phyloP scores from a whole-genome alignment of 2,113 vertebrate species.

The Microcebus griseorufus region DNA sequence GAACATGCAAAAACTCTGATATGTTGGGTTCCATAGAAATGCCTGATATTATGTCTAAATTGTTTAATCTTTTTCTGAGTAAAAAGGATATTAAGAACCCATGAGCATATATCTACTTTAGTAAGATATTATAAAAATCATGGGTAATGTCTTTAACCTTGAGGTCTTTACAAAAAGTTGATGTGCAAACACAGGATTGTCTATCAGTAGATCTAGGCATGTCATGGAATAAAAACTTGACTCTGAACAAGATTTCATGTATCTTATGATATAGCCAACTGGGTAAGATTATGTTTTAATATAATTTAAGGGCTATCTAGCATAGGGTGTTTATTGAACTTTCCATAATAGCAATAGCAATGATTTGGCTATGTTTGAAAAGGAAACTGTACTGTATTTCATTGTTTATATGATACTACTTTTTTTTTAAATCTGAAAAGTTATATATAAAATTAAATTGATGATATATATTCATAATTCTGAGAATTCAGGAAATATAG shows the following conservation, averaged over 20 bases:
- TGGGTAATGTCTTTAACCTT: slow-evolving; percentile 26
- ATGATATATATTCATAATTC: background rate
- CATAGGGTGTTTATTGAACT: background rate
- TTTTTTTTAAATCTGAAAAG: slow-evolving; percentile 35
- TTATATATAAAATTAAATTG: background rate
- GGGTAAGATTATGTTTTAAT: slow-evolving; percentile 27
- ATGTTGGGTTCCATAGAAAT: background rate
- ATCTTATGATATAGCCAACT: background rate
- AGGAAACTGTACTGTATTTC: background rate
- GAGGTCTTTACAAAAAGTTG: background rate
- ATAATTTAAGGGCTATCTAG: background rate
- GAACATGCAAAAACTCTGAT: background rate
- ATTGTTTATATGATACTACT: background rate
- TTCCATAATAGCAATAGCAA: background rate
- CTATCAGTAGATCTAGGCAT: background rate
- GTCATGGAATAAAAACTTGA: background rate
- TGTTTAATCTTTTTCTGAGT: background rate
- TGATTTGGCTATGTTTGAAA: background rate
- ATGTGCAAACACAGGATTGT: background rate
- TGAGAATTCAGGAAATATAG: background rate
- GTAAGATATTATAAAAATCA: slow-evolving; percentile 8
- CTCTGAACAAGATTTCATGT: background rate
- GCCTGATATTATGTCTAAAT: background rate
- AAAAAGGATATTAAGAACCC: background rate
- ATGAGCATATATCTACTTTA: background rate